These are phyloP conservation scores for Craterocephalus amniculus DNA, from an alignment of 2,797 vertebrate species.

Conservation along the genomic window DNA sequence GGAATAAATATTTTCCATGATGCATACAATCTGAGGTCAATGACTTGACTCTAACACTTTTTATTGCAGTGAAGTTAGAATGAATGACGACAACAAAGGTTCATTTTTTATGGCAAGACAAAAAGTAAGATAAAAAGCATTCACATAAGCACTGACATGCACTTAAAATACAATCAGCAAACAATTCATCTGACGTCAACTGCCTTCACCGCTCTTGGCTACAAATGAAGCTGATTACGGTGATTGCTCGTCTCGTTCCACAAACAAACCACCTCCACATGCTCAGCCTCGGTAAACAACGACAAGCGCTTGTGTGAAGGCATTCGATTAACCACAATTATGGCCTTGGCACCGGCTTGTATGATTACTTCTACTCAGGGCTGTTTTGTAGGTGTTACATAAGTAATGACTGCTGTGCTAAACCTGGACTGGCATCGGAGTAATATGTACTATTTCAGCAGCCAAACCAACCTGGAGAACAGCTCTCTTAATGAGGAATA, in stretches of 20 bases:
- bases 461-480: conserved; percentile 45
- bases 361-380: conserved; percentile 62
- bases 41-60: not conserved
- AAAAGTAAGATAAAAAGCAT: not conserved
- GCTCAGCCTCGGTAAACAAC: conserved; percentile 52
- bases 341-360: conserved; percentile 43
- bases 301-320: conserved; percentile 39
- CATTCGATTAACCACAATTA: conserved; percentile 74
- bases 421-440: conserved; percentile 42
- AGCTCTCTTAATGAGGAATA: conserved; percentile 62
- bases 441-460: conserved; percentile 65
- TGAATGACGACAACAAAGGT: not conserved
- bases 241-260: conserved; percentile 30
- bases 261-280: conserved; percentile 62
- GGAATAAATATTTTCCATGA: not conserved
- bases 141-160: conserved; percentile 5
- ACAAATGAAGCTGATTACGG: conserved; percentile 47
- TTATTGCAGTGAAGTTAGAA: conserved; percentile 1
- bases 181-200: conserved; percentile 30
- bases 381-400: conserved; percentile 49
- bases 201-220: conserved; percentile 27
- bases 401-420: conserved; percentile 54
- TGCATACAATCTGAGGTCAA: not conserved
- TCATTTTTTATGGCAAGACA: conserved; percentile 4
- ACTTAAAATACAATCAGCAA: conserved; percentile 31